Evolutionary conservation across 1,140 invertebrate genomes (phyloP).

Genomic region (Lasioglossum baleicum): DNA sequence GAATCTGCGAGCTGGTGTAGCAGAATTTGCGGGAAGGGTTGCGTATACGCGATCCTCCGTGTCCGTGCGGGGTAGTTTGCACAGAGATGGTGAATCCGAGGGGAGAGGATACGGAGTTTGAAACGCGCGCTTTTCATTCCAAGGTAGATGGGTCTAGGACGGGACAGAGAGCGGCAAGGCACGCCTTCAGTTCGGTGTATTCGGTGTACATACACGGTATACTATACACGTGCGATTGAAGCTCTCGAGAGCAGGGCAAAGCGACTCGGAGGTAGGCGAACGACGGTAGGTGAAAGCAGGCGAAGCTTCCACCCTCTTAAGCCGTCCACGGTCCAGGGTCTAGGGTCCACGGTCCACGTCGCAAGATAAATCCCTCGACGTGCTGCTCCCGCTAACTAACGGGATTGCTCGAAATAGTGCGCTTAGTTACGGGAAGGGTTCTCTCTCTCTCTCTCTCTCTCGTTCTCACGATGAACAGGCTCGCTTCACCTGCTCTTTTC

Average conservation of each 20-base stretch:
- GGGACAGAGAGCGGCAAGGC: too few species aligned
- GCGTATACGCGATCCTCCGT: conserved; percentile 7
- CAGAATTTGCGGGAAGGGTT: too few species aligned
- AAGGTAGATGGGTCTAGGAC: too few species aligned
- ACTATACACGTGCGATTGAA: conserved; percentile 44
- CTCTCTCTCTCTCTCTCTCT: background rate
- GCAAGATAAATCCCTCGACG: conserved; percentile 70
- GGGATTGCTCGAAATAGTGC: conserved; percentile 66
- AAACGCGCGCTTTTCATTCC: too few species aligned
- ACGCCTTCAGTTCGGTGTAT: too few species aligned
- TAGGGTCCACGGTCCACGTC: conserved; percentile 49
- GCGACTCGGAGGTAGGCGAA: background rate
- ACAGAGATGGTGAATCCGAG: background rate
- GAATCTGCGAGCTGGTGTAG: too few species aligned
- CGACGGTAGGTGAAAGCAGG: conserved; percentile 21
- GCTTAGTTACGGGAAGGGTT: conserved; percentile 50
- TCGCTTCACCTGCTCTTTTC: conserved; percentile 2
- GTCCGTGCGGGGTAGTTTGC: background rate
- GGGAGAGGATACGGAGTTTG: too few species aligned
- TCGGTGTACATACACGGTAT: too few species aligned
- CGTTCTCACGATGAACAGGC: background rate
- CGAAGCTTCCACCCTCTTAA: conserved; percentile 59
- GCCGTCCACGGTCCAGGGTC: conserved; percentile 48
- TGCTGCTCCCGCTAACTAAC: conserved; percentile 68
- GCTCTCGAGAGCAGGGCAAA: background rate